Base-by-base conservation (phyloP, 2,797 vertebrate species). In the Helicolenus hilgendorfi region DNA sequence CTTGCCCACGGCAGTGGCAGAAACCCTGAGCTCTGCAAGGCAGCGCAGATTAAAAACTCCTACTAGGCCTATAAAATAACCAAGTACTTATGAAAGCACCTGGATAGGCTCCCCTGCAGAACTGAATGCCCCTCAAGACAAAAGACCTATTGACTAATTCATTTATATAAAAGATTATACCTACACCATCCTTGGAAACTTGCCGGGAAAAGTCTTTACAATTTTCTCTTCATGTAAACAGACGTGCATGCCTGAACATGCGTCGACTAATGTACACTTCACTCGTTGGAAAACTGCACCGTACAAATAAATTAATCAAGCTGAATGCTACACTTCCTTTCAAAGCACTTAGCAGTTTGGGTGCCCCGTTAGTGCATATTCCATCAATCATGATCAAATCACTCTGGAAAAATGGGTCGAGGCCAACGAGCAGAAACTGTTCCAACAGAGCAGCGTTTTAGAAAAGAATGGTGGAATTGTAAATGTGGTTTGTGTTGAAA, bases 341-440 rank as follows among this genome's bases (percentile, higher is more conserved):
- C 80, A 86, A 69, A 91, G 83, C 83, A 64, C 55, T 89, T 83
- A 78, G 69, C 81, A 75, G 80, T 89, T 77, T 15, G 69, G 81
- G 81, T 88, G 85, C 90, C 87, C 85, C 20, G 55, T 91, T 84
- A 71, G 89, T 65, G 76, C 68, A 69, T 75, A 83, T 89, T 79
- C 85, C 91, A 96, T 96, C 93, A 95, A 92, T 96, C 95, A 94
- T 79, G 84, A 81, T 88, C 69, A 86, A 89, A 94, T 93, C 89
- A 74, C 63, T 60, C 36, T 77, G 91, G 91, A 93, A 93, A 93
- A 70, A 87, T 78, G 80, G 74, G 58, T 67, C n/a, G 0, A 53
- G 41, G 91, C 88, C 89, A 91, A 81, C 24, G 20, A 4, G 33
- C 63, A 59, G 69, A 91, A 91, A 76, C 63, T 79, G 78, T 83